These are phyloP conservation scores for Silvanus unidentatus DNA, from an alignment of 2,888 invertebrate genomes.

Conservation along the genomic window DNA sequence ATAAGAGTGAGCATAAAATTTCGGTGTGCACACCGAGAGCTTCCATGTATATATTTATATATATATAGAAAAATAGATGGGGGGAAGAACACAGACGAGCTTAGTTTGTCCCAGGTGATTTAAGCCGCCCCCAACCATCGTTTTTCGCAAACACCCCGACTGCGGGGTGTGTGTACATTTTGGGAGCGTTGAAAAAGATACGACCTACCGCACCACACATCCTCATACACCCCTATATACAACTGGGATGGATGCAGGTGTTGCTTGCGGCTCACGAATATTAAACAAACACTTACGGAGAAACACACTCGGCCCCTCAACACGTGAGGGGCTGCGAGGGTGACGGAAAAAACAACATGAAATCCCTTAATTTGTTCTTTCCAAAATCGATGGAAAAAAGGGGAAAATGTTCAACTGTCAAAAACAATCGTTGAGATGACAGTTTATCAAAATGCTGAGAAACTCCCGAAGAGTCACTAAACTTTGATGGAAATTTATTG, in stretches of 20 bases:
- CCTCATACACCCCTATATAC: neutral
- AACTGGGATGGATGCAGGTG: constrained; percentile 29
- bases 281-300: constrained; percentile 31
- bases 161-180: neutral
- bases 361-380: neutral
- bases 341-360: too few species aligned
- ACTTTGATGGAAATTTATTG: too few species aligned
- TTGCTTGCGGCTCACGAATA: constrained; percentile 31
- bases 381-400: too few species aligned
- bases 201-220: neutral
- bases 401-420: too few species aligned
- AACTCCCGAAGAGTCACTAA: too few species aligned
- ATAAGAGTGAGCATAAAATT: constrained; percentile 21
- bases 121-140: neutral
- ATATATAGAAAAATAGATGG: too few species aligned
- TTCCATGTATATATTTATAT: constrained; percentile 11
- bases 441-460: too few species aligned
- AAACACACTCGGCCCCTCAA: too few species aligned
- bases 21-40: constrained; percentile 14
- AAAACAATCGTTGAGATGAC: too few species aligned
- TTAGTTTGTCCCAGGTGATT: constrained; percentile 9
- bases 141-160: constrained; percentile 11
- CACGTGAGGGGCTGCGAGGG: too few species aligned
- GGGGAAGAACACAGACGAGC: constrained; percentile 4
- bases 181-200: neutral